Evolutionary conservation across 1,140 invertebrate genomes (phyloP).

Genomic region (Lasioglossum albipes): DNA sequence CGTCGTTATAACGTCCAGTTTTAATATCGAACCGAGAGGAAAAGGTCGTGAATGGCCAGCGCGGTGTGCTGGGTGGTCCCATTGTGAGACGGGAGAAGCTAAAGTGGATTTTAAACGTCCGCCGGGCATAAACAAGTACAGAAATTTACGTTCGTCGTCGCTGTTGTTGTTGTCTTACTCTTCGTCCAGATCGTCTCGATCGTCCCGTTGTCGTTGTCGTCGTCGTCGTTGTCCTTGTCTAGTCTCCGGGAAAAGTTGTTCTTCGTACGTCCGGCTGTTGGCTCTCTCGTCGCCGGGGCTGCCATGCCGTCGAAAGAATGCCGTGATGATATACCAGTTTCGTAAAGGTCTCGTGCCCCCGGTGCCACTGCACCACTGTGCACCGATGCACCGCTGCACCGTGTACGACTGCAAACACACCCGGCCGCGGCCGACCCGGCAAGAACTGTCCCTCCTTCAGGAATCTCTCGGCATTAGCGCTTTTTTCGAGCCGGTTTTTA

Average conservation of each 20-base stretch:
- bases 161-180: background rate
- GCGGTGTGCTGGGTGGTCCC: conserved; percentile 54
- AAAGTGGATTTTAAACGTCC: conserved; percentile 66
- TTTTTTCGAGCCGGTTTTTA: conserved; percentile 68
- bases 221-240: too few species aligned
- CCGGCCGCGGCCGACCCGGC: background rate
- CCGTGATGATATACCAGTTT: conserved; percentile 56
- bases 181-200: background rate
- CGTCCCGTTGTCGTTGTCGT: too few species aligned
- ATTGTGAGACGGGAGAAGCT: conserved; percentile 50
- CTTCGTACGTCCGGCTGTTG: background rate
- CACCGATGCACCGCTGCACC: too few species aligned
- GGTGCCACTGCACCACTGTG: background rate
- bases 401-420: too few species aligned
- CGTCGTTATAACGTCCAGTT: conserved; percentile 31
- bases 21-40: conserved; percentile 43
- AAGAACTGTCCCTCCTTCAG: conserved; percentile 57
- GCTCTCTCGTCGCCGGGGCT: conserved; percentile 8
- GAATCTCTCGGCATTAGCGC: conserved; percentile 68
- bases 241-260: too few species aligned
- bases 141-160: conserved; percentile 58
- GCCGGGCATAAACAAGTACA: conserved; percentile 52
- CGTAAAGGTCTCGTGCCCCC: conserved; percentile 32
- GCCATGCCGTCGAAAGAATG: conserved; percentile 48
- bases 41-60: conserved; percentile 34